These are phyloP conservation scores for Vulpes vulpes DNA, from an alignment of 2,113 vertebrate genomes.

Conservation along the genomic window DNA sequence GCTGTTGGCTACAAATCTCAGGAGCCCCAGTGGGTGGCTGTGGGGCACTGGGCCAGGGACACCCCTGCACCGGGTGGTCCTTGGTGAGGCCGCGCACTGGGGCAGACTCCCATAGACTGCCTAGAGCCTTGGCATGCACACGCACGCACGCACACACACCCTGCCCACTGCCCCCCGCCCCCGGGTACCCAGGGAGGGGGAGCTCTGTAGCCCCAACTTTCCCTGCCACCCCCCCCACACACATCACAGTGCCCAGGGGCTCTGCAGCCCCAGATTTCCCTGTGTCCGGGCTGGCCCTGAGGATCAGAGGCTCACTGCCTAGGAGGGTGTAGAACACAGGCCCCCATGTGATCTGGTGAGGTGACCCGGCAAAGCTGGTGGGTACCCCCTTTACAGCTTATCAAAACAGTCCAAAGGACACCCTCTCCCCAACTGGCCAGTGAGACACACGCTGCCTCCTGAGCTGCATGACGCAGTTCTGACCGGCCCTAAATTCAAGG, in stretches of 20 bases:
- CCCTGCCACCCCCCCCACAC: too few relatives aligned
- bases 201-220: too few relatives aligned
- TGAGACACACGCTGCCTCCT: neutral
- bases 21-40: neutral
- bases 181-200: too few relatives aligned
- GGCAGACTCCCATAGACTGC: neutral
- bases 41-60: neutral
- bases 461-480: neutral
- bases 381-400: accelerated
- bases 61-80: neutral
- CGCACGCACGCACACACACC: too few relatives aligned
- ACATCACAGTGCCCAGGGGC: too few relatives aligned
- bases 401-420: neutral
- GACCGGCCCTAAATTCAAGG: neutral
- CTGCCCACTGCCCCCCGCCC: neutral
- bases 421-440: neutral
- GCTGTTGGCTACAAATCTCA: neutral
- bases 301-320: neutral
- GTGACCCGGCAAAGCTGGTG: neutral
- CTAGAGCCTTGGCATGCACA: neutral
- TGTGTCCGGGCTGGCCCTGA: neutral
- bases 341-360: neutral
- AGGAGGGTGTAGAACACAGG: neutral
- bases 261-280: neutral
- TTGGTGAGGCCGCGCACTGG: neutral